Conservation (phyloP, 92 coral and sea anemone genomes). For the Montipora capitata region DNA sequence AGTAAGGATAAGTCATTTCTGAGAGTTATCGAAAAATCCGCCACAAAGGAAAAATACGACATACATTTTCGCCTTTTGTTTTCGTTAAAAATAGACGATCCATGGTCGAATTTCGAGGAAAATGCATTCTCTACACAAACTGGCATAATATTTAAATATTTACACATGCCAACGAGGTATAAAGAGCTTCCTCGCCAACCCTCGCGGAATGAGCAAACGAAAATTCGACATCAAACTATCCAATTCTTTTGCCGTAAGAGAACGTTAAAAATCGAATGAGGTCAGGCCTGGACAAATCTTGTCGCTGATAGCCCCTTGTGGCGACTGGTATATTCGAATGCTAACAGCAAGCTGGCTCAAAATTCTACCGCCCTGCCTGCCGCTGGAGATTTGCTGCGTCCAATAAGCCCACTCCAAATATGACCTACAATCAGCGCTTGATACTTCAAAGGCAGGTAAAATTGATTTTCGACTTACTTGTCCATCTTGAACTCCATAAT, state of each 20-base stretch:
- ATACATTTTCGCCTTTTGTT: slow-evolving; percentile 29
- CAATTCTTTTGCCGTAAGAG: background rate
- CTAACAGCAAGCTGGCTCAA: slow-evolving; percentile 46
- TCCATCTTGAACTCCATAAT: slow-evolving; percentile 83
- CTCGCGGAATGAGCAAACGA: background rate
- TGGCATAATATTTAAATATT: slow-evolving; percentile 96
- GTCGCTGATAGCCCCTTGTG: slow-evolving; percentile 12
- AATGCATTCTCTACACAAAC: slow-evolving; percentile 37
- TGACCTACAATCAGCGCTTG: slow-evolving; percentile 24
- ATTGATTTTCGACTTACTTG: slow-evolving; percentile 76
- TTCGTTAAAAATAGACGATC: slow-evolving; percentile 30
- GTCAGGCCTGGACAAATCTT: background rate
- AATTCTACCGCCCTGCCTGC: slow-evolving; percentile 42
- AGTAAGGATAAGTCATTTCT: slow-evolving; percentile 31
- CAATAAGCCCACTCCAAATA: background rate
- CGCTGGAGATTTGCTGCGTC: slow-evolving; percentile 21
- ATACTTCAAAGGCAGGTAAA: slow-evolving; percentile 54
- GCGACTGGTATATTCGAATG: slow-evolving; percentile 22
- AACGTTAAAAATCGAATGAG: background rate
- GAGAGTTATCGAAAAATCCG: slow-evolving; percentile 3
- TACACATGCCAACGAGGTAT: slow-evolving; percentile 73
- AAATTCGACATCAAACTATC: slow-evolving; percentile 15
- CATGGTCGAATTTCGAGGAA: slow-evolving; percentile 23
- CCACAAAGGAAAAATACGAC: slow-evolving; percentile 12
- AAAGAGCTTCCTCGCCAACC: no score